Percentiles rank a stretch among this genome's conserved stretches.
These are phyloP conservation scores for Seriola aureovittata DNA, from an alignment of 2,113 vertebrate genomes.

Conservation along the genomic window DNA sequence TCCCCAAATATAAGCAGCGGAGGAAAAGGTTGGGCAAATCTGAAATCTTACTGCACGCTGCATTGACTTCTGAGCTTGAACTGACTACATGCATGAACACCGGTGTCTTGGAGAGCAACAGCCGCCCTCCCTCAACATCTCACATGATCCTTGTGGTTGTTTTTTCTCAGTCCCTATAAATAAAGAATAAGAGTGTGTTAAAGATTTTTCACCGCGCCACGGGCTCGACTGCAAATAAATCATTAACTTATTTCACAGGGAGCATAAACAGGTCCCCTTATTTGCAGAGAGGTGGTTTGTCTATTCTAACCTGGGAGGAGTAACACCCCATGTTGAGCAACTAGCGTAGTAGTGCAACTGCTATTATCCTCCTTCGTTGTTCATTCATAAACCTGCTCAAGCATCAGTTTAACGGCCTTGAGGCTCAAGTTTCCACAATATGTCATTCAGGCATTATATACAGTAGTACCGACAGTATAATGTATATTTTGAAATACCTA, in stretches of 20 bases:
- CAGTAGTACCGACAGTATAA: neutral
- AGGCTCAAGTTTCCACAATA: constrained; percentile 11
- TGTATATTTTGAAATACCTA: constrained; percentile 34
- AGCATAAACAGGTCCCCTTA: constrained; percentile 38
- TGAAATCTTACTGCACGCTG: constrained; percentile 5
- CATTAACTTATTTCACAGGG: constrained; percentile 68
- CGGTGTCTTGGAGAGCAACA: neutral
- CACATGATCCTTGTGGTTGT: constrained; percentile 25
- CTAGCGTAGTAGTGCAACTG: constrained; percentile 24
- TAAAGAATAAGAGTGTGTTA: constrained; percentile 59
- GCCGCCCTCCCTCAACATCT: neutral
- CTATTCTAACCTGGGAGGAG: constrained; percentile 55
- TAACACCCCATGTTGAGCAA: constrained; percentile 44
- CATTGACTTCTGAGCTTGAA: constrained; percentile 38
- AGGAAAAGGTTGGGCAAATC: constrained; percentile 3
- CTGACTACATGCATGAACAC: constrained; percentile 9
- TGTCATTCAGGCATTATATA: constrained; percentile 25
- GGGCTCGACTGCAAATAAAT: constrained; percentile 66
- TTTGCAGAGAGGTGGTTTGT: constrained; percentile 57
- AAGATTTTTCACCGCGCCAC: constrained; percentile 58
- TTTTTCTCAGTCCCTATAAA: constrained; percentile 46
- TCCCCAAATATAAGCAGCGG: constrained; percentile 41
- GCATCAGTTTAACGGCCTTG: constrained; percentile 36
- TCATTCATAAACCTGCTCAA: constrained; percentile 54
- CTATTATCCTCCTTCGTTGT: constrained; percentile 27